These are phyloP conservation scores for Xenopus laevis DNA, from an alignment of 2,113 vertebrate species.

Conservation along the genomic window DNA sequence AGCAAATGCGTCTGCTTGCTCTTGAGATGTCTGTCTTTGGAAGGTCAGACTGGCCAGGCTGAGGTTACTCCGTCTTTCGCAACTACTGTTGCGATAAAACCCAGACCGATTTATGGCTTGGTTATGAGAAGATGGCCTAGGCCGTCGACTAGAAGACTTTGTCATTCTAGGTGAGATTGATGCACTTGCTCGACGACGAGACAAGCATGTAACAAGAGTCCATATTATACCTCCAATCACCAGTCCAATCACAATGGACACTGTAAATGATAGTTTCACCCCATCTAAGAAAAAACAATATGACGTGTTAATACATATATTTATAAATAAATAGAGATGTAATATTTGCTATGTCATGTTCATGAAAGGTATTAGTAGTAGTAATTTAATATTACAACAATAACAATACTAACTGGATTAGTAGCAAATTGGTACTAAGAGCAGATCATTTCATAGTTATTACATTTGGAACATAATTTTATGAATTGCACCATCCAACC, in stretches of 20 bases:
- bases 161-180: slow-evolving; percentile 79
- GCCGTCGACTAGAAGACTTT: slow-evolving; percentile 55
- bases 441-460: too few species aligned
- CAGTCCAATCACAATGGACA: slow-evolving; percentile 85
- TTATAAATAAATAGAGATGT: not conserved
- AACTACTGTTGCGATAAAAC: slow-evolving; percentile 85
- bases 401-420: too few species aligned
- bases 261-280: slow-evolving; percentile 85
- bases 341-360: not conserved
- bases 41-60: slow-evolving; percentile 89
- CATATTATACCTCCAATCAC: slow-evolving; percentile 84
- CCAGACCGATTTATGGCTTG: slow-evolving; percentile 66
- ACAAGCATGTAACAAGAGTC: slow-evolving; percentile 77
- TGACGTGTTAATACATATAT: not conserved
- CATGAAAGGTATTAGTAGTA: not conserved
- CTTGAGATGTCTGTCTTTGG: slow-evolving; percentile 82
- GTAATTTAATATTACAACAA: too few species aligned
- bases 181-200: slow-evolving; percentile 81
- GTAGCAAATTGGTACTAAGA: too few species aligned
- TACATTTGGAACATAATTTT: too few species aligned
- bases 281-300: slow-evolving; percentile 69
- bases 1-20: slow-evolving; percentile 78
- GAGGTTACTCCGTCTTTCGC: slow-evolving; percentile 89
- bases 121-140: slow-evolving; percentile 56
- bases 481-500: too few species aligned